A percentile compares a stretch with the other conserved stretches of the same genome.
Evolutionary conservation across 2,113 vertebrate genomes (phyloP).

Genomic region (Patagioenas fasciata): DNA sequence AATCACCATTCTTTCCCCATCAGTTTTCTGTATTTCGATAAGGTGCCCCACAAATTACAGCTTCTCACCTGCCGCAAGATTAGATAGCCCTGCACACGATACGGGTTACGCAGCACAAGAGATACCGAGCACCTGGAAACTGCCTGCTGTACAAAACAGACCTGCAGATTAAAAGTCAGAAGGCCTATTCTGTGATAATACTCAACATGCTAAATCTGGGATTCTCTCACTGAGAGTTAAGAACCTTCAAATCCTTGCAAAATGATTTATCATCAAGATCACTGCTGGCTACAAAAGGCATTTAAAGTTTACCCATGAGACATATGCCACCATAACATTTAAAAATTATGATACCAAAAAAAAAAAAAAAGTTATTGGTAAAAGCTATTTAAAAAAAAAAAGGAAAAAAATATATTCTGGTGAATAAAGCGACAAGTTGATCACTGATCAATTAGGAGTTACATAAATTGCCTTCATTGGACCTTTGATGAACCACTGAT

Average conservation of each 20-base stretch:
- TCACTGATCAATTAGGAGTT: neutral
- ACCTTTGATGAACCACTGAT: neutral
- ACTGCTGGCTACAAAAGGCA: neutral
- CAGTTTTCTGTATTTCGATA: neutral
- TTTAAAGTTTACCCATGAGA: neutral
- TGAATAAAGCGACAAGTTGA: neutral
- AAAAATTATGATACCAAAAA: neutral
- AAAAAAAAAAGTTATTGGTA: neutral
- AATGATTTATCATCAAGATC: neutral
- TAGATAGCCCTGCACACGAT: neutral
- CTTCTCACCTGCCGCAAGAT: slow-evolving; percentile 7
- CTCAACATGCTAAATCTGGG: neutral
- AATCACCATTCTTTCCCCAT: slow-evolving; percentile 7
- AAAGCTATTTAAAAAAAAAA: neutral
- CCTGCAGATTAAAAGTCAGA: neutral
- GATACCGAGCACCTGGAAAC: neutral
- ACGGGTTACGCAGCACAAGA: neutral
- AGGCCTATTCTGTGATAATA: neutral
- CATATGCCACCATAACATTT: neutral
- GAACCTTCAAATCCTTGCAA: neutral
- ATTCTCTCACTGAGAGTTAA: neutral
- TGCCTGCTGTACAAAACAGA: neutral
- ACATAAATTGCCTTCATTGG: neutral
- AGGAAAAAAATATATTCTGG: neutral
- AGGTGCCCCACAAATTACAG: neutral